These are phyloP conservation scores for Hoplostethus atlanticus DNA, from an alignment of 2,797 vertebrate genomes.

Conservation along the genomic window DNA sequence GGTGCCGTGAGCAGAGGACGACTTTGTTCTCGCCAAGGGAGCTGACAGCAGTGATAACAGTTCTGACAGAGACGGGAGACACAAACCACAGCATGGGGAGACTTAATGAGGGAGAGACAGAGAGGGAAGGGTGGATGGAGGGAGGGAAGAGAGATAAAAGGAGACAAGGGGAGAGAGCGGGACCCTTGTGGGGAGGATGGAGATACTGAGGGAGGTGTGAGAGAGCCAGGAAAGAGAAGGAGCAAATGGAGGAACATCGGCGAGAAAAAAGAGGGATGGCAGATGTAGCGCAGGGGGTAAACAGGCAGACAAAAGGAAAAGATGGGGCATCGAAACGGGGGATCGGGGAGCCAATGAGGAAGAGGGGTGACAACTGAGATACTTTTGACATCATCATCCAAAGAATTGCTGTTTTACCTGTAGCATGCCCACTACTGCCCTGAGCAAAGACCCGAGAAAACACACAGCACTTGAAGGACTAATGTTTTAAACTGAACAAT, in stretches of 20 bases:
- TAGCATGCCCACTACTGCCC: constrained; percentile 34
- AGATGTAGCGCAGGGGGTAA: constrained; percentile 56
- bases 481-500: constrained; percentile 19
- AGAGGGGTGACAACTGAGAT: constrained; percentile 55
- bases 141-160: constrained; percentile 56
- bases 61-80: constrained; percentile 84
- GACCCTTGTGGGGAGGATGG: constrained; percentile 45
- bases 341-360: constrained; percentile 6
- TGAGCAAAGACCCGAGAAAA: constrained; percentile 32
- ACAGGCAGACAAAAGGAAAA: constrained; percentile 60
- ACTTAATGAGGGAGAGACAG: constrained; percentile 77
- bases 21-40: constrained; percentile 86
- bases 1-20: constrained; percentile 81
- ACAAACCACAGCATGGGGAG: constrained; percentile 76
- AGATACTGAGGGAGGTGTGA: constrained; percentile 53
- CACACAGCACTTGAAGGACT: constrained; percentile 34
- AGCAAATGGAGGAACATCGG: constrained; percentile 30
- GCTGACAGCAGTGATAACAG: constrained; percentile 86
- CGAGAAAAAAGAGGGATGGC: constrained; percentile 48
- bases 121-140: constrained; percentile 51
- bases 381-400: constrained; percentile 54
- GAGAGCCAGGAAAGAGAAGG: constrained; percentile 36
- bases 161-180: constrained; percentile 25
- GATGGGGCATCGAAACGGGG: constrained; percentile 20
- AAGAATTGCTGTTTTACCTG: constrained; percentile 42